phyloP scores from a whole-genome alignment of 2,797 vertebrate genomes.

The Coregonus suidteri region DNA sequence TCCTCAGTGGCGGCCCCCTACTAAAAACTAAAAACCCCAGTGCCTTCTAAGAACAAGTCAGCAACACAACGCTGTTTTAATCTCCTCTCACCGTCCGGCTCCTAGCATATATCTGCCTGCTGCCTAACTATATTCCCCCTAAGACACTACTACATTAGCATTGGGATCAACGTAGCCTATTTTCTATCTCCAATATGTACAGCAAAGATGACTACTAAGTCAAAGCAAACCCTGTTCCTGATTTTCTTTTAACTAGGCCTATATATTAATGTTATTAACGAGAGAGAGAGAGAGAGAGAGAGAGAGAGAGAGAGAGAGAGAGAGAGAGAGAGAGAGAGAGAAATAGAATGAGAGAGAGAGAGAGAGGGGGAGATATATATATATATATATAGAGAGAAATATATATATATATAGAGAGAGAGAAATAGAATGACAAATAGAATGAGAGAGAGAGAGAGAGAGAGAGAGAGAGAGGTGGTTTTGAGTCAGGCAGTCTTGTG shows the following conservation, averaged over 20 bases:
- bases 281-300: too few species aligned
- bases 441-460: not conserved
- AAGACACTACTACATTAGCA: not conserved
- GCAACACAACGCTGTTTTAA: too few species aligned
- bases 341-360: too few species aligned
- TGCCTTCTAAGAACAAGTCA: too few species aligned
- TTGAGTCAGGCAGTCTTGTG: not conserved
- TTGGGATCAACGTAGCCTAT: not conserved
- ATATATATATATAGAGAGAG: not conserved
- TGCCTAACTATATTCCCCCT: not conserved
- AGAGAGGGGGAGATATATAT: too few species aligned
- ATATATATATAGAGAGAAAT: too few species aligned
- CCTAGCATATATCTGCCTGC: not conserved
- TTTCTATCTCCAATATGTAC: not conserved
- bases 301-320: slow-evolving; percentile 3
- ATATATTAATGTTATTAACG: not conserved
- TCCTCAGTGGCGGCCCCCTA: too few species aligned
- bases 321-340: too few species aligned
- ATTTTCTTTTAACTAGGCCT: not conserved
- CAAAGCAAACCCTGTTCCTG: too few species aligned
- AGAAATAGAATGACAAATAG: too few species aligned
- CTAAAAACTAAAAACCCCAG: too few species aligned
- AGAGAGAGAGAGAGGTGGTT: not conserved
- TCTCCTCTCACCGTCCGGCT: too few species aligned
- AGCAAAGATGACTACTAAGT: not conserved